phyloP scores from a whole-genome alignment of 2,113 vertebrate genomes.

The Chlamydotis undulata region DNA sequence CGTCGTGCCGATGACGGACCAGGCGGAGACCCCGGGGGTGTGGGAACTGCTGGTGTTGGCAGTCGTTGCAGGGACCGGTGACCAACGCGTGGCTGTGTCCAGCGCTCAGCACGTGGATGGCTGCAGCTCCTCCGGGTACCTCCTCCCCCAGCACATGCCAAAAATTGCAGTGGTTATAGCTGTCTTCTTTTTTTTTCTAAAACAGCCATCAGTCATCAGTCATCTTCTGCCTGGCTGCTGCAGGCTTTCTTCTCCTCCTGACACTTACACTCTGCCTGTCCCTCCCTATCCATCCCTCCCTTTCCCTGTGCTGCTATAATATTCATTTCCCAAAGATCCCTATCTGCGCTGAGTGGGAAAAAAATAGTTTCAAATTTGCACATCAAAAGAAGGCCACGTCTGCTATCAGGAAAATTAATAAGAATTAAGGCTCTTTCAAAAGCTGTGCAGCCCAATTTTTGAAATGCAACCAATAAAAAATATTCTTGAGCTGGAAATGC shows the following conservation, averaged over 20 bases:
- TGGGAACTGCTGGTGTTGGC: background rate
- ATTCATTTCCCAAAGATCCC: constrained; percentile 39
- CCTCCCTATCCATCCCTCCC: background rate
- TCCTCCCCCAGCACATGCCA: background rate
- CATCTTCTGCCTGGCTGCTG: background rate
- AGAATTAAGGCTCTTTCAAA: constrained; percentile 44
- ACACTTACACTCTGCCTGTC: background rate
- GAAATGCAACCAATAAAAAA: constrained; percentile 60
- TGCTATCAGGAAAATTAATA: constrained; percentile 44
- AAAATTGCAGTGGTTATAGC: background rate
- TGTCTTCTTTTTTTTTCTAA: background rate
- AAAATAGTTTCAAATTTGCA: constrained; percentile 41
- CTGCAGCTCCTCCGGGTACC: background rate
- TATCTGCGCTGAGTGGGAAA: background rate
- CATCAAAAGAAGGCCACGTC: constrained; percentile 53
- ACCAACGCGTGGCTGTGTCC: accelerated
- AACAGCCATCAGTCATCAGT: background rate
- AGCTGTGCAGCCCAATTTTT: background rate
- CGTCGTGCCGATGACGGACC: accelerated
- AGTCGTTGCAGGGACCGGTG: accelerated
- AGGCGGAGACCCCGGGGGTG: accelerated
- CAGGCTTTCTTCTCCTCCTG: background rate
- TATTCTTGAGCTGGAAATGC: background rate
- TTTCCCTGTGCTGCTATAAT: background rate
- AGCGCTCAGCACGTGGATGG: accelerated